A percentile compares a stretch with the other conserved stretches of the same genome.
phyloP scores from a whole-genome alignment of 2,888 invertebrate species.

The Lucinisca nassula region DNA sequence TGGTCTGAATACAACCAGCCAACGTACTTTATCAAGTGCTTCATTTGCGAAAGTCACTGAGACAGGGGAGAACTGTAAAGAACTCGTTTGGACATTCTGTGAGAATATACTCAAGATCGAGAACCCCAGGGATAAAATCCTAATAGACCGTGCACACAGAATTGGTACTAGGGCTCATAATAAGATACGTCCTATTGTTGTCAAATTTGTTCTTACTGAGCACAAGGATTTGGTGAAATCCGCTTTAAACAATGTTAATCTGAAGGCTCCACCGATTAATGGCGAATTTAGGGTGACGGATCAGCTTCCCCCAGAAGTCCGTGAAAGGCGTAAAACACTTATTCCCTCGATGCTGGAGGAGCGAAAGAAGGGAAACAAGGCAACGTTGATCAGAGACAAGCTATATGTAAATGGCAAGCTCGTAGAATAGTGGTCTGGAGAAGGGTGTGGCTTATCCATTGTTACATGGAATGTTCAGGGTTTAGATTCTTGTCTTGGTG shows the following conservation, averaged over 20 bases:
- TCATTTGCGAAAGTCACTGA: background rate
- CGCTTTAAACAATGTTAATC: background rate
- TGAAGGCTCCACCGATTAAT: background rate
- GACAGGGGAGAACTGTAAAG: too few relatives aligned
- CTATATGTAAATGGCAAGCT: too few relatives aligned
- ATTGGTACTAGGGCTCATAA: background rate
- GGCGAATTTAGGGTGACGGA: background rate
- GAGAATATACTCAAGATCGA: background rate
- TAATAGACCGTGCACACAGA: background rate
- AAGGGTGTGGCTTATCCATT: too few relatives aligned
- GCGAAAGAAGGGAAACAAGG: background rate
- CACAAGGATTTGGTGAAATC: background rate
- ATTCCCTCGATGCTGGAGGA: background rate
- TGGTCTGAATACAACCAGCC: too few relatives aligned
- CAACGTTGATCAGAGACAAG: too few relatives aligned
- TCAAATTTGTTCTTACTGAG: background rate
- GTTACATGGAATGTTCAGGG: too few relatives aligned
- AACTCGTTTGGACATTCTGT: background rate
- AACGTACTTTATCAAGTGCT: background rate
- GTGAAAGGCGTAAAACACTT: background rate
- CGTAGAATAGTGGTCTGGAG: too few relatives aligned
- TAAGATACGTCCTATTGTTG: background rate
- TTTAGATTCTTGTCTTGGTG: too few relatives aligned
- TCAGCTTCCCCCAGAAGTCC: background rate
- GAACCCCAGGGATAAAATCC: background rate